phyloP scores from a whole-genome alignment of 2,797 vertebrate species.

The Gila robusta region DNA sequence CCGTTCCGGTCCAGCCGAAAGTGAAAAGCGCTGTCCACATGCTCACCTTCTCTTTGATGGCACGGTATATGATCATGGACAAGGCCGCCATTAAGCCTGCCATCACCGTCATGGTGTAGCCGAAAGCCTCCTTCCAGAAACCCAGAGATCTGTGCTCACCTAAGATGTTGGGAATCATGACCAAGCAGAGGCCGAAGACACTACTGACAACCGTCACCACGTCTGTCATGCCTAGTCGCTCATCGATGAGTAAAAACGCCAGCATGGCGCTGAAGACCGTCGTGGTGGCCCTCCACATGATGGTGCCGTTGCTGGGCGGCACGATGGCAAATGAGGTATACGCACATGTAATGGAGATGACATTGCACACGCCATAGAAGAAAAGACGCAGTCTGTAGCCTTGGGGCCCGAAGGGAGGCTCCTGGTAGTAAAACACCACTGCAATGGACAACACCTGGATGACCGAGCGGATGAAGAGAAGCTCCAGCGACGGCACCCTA shows the following conservation, averaged over 20 bases:
- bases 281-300: slow-evolving; percentile 94
- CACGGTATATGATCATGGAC: slow-evolving; percentile 94
- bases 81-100: slow-evolving; percentile 95
- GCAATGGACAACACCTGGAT: slow-evolving; percentile 88
- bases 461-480: slow-evolving; percentile 92
- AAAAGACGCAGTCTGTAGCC: slow-evolving; percentile 90
- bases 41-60: slow-evolving; percentile 92
- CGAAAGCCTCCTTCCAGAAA: slow-evolving; percentile 94
- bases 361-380: slow-evolving; percentile 91
- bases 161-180: slow-evolving; percentile 88
- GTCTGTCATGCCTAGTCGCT: slow-evolving; percentile 88
- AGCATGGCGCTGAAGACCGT: slow-evolving; percentile 91
- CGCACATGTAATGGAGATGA: slow-evolving; percentile 95
- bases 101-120: slow-evolving; percentile 92
- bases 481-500: slow-evolving; percentile 90
- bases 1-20: slow-evolving; percentile 94
- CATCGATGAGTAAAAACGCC: slow-evolving; percentile 93
- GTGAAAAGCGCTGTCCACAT: slow-evolving; percentile 96
- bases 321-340: slow-evolving; percentile 93
- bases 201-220: slow-evolving; percentile 85
- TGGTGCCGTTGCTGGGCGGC: slow-evolving; percentile 88
- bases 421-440: slow-evolving; percentile 87
- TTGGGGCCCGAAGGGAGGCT: slow-evolving; percentile 90
- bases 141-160: slow-evolving; percentile 83
- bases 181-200: slow-evolving; percentile 89